Conservation (phyloP, 2,888 invertebrate species). For the Rotaria magnacalcarata region DNA sequence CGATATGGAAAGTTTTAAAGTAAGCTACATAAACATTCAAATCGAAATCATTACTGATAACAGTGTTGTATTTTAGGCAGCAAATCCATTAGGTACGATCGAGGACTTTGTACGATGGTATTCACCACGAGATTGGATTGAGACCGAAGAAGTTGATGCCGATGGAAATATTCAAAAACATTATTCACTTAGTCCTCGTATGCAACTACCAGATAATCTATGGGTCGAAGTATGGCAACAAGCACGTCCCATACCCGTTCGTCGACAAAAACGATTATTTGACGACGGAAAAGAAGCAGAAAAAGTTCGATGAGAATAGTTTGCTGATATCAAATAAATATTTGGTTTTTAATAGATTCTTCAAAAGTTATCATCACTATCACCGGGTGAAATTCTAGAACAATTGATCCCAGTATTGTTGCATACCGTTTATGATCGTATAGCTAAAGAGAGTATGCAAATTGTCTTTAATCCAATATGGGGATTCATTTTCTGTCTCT, state of each 20-base stretch:
- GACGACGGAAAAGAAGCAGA: slow-evolving; percentile 92
- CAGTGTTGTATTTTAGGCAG: slow-evolving; percentile 65
- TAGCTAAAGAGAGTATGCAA: background rate
- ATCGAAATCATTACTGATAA: too few species aligned
- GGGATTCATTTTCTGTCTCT: background rate
- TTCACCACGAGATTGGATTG: slow-evolving; percentile 89
- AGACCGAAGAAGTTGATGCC: slow-evolving; percentile 58
- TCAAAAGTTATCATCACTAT: slow-evolving; percentile 40
- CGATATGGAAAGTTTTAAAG: slow-evolving; percentile 98
- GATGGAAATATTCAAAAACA: slow-evolving; percentile 49
- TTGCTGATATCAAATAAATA: background rate
- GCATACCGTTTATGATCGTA: slow-evolving; percentile 17
- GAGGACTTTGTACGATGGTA: slow-evolving; percentile 98
- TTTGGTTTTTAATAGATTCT: slow-evolving; percentile 37
- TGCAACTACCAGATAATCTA: slow-evolving; percentile 82
- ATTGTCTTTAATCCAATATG: background rate
- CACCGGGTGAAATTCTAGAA: slow-evolving; percentile 42
- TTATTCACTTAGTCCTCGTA: slow-evolving; percentile 73
- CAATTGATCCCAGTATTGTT: slow-evolving; percentile 43
- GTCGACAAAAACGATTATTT: slow-evolving; percentile 82
- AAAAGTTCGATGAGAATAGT: slow-evolving; percentile 64
- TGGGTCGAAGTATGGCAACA: slow-evolving; percentile 87
- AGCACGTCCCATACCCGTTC: slow-evolving; percentile 80
- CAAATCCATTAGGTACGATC: slow-evolving; percentile 81
- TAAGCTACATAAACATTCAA: slow-evolving; percentile 49